A percentile compares a stretch with the other conserved stretches of the same genome.
phyloP scores from a whole-genome alignment of 2,797 vertebrate species.

The Sebastes trivittatus region DNA sequence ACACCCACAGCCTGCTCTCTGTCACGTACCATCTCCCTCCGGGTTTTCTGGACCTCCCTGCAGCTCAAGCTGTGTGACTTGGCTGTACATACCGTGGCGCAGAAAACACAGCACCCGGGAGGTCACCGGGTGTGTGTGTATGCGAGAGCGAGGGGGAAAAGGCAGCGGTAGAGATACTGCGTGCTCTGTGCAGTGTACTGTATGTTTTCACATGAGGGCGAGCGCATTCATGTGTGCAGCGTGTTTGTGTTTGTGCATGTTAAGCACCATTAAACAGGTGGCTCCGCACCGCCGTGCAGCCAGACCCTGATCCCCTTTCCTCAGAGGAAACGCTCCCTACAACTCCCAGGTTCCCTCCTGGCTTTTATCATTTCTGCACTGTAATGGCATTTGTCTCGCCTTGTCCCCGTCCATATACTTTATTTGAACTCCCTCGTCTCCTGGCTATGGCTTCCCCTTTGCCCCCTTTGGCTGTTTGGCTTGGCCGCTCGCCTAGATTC shows the following conservation, averaged over 20 bases:
- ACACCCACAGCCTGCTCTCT: slow-evolving; percentile 65
- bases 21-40: slow-evolving; percentile 82
- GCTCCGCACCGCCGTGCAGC: slow-evolving; percentile 58
- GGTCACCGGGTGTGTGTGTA: slow-evolving; percentile 54
- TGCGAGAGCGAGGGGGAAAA: slow-evolving; percentile 20
- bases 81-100: slow-evolving; percentile 70
- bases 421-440: slow-evolving; percentile 43
- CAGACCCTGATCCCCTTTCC: slow-evolving; percentile 34
- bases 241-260: slow-evolving; percentile 49
- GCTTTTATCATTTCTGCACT: slow-evolving; percentile 52
- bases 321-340: slow-evolving; percentile 48
- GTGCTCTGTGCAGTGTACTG: slow-evolving; percentile 8
- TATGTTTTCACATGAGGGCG: slow-evolving; percentile 24
- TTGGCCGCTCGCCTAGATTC: slow-evolving; percentile 63
- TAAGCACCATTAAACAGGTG: slow-evolving; percentile 79
- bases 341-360: slow-evolving; percentile 43
- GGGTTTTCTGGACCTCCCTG: slow-evolving; percentile 79
- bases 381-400: slow-evolving; percentile 61
- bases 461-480: slow-evolving; percentile 57
- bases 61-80: slow-evolving; percentile 82
- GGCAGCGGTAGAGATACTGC: slow-evolving; percentile 11
- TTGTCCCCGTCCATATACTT: slow-evolving; percentile 45
- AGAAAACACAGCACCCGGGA: slow-evolving; percentile 65
- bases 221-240: slow-evolving; percentile 6
- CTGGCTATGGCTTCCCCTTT: slow-evolving; percentile 43